Percentiles rank a stretch among this genome's conserved stretches.
Evolutionary conservation across 2,797 vertebrate genomes (phyloP).

Genomic region (Eulemur coronatus): DNA sequence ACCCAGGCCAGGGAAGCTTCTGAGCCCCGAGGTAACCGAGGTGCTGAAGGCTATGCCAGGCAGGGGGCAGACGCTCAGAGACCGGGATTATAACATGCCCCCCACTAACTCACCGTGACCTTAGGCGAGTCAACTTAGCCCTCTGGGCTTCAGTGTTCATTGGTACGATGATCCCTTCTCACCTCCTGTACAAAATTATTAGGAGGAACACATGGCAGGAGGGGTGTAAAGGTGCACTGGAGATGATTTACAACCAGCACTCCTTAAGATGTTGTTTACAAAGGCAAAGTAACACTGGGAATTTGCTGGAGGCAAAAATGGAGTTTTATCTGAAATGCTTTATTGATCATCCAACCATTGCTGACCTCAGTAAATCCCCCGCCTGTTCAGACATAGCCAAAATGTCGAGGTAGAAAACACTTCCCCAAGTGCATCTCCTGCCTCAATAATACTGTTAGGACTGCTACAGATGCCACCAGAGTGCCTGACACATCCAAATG

Average conservation of each 20-base stretch:
- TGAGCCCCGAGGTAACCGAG: not conserved
- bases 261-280: slow-evolving; percentile 69
- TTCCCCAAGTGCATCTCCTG: not conserved
- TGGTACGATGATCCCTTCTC: not conserved
- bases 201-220: not conserved
- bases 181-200: not conserved
- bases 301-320: slow-evolving; percentile 66
- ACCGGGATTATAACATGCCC: not conserved
- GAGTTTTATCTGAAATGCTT: slow-evolving; percentile 63
- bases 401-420: slow-evolving; percentile 21
- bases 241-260: slow-evolving; percentile 59
- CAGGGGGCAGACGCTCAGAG: not conserved
- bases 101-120: not conserved
- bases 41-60: not conserved
- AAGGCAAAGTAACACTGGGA: slow-evolving; percentile 49
- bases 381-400: not conserved
- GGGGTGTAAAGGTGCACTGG: not conserved
- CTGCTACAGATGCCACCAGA: not conserved
- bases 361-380: slow-evolving; percentile 66
- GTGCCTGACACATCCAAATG: not conserved
- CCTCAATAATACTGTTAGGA: not conserved
- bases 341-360: slow-evolving; percentile 50
- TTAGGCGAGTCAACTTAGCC: not conserved
- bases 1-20: not conserved
- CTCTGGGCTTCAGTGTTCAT: not conserved